phyloP scores from a whole-genome alignment of 2,888 invertebrate genomes.

The Himalopsyche kuldschensis region DNA sequence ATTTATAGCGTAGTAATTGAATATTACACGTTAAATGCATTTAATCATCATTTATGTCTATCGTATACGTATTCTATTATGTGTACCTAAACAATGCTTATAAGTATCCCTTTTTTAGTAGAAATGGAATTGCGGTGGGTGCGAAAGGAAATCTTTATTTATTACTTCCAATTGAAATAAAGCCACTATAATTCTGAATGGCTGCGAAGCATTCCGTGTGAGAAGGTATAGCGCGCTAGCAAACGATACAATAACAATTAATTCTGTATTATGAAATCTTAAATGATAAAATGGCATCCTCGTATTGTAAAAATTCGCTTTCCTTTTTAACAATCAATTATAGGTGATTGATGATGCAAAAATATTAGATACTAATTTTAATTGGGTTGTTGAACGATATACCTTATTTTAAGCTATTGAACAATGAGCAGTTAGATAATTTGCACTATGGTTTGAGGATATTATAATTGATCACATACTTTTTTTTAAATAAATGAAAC shows the following conservation, averaged over 20 bases:
- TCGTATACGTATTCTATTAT: neutral
- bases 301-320: no score
- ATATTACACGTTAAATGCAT: neutral
- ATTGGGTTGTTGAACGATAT: no score
- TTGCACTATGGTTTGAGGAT: no score
- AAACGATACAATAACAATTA: conserved; percentile 5
- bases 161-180: conserved; percentile 36
- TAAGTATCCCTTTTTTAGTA: neutral
- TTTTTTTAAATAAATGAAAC: no score
- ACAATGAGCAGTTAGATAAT: no score
- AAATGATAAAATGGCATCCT: neutral
- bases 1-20: neutral
- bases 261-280: conserved; percentile 6
- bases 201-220: conserved; percentile 16
- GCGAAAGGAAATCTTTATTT: conserved; percentile 32
- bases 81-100: neutral
- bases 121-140: conserved; percentile 16
- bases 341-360: no score
- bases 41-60: neutral
- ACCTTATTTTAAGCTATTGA: no score
- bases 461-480: no score
- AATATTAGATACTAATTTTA: no score
- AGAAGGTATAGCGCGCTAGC: neutral
- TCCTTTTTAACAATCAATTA: no score
- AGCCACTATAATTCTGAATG: conserved; percentile 33